These are phyloP conservation scores for Paradisaea rubra DNA, from an alignment of 2,113 vertebrate genomes.

Conservation along the genomic window DNA sequence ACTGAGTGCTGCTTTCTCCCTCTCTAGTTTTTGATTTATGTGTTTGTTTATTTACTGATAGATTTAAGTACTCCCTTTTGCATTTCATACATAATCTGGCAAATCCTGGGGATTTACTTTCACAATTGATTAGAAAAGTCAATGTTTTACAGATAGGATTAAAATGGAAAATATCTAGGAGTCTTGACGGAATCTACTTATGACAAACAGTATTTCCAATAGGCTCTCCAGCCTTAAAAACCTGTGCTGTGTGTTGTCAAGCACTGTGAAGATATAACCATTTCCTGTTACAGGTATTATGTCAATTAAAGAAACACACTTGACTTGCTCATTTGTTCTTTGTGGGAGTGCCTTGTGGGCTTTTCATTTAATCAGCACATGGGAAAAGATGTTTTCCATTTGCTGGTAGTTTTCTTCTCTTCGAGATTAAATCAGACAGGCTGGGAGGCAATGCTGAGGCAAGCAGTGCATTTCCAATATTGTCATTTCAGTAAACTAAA, in stretches of 20 bases:
- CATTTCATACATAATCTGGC: conserved; percentile 64
- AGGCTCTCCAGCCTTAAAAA: background rate
- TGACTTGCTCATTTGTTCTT: background rate
- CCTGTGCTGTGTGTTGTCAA: background rate
- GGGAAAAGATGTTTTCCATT: background rate
- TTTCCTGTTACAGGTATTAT: background rate
- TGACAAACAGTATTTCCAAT: background rate
- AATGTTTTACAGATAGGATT: conserved; percentile 64
- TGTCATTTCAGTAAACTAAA: background rate
- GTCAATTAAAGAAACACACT: background rate
- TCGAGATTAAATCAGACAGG: background rate
- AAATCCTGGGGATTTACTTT: conserved; percentile 70
- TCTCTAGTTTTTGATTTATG: conserved; percentile 11
- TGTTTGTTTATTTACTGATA: conserved; percentile 63
- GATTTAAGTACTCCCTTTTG: conserved; percentile 37
- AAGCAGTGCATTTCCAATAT: background rate
- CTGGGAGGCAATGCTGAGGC: background rate
- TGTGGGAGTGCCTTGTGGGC: background rate
- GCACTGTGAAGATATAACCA: background rate
- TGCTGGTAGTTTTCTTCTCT: background rate
- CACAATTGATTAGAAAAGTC: conserved; percentile 70
- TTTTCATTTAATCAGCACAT: background rate
- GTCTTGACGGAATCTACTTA: conserved; percentile 38
- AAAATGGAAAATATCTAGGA: conserved; percentile 60
- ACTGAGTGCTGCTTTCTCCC: background rate